Percentiles rank a stretch among this genome's conserved stretches.
Conservation (phyloP, 2,113 vertebrate species). For the Pangasianodon hypophthalmus region DNA sequence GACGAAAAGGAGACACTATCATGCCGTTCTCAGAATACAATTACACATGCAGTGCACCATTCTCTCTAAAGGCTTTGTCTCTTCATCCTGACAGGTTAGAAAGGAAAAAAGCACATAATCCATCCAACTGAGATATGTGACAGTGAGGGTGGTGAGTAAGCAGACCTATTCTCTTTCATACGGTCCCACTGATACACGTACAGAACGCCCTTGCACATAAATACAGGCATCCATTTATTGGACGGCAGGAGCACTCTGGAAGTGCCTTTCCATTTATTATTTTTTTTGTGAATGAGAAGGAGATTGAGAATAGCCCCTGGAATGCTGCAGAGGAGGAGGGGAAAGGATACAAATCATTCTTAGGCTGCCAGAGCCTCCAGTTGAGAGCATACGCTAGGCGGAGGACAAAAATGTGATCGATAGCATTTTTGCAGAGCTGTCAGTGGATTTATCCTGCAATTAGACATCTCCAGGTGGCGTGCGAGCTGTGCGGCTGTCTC, state of each 20-base stretch:
- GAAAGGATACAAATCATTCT: conserved; percentile 34
- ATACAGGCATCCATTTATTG: conserved; percentile 36
- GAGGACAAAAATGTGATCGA: conserved; percentile 44
- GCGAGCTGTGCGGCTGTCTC: conserved; percentile 27
- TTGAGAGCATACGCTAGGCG: conserved; percentile 8
- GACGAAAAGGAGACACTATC: not conserved
- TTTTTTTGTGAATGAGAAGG: conserved; percentile 59
- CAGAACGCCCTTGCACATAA: conserved; percentile 23
- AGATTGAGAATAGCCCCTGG: conserved; percentile 37
- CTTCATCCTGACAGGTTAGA: conserved; percentile 25
- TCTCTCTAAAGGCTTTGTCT: conserved; percentile 3
- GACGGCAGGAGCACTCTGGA: conserved; percentile 18
- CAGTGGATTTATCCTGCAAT: conserved; percentile 43
- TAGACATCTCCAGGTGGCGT: conserved; percentile 51
- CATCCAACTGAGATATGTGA: conserved; percentile 38
- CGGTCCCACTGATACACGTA: not conserved
- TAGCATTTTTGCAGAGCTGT: conserved; percentile 38
- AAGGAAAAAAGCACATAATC: conserved; percentile 26
- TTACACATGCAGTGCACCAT: not conserved
- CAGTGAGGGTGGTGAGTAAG: conserved; percentile 24
- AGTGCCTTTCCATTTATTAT: conserved; percentile 22
- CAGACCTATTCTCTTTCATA: conserved; percentile 21
- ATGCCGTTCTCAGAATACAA: not conserved
- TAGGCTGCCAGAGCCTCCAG: conserved; percentile 17
- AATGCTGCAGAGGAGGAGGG: conserved; percentile 3